Base-by-base conservation (phyloP, 2,888 invertebrate genomes). In the Dioctria rufipes region DNA sequence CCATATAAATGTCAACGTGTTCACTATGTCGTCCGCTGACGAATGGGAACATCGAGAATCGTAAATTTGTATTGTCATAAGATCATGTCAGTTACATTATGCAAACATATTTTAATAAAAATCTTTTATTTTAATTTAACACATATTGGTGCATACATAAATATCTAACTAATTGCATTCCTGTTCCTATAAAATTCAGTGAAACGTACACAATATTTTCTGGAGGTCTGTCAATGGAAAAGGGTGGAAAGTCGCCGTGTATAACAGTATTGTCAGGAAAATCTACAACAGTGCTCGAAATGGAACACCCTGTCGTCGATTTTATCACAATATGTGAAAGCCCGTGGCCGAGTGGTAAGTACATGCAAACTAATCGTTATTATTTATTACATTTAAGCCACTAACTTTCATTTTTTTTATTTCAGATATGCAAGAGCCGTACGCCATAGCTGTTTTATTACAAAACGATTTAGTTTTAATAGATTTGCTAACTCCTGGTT, bases 401-500 rank as follows among this genome's bases (percentile, higher is more conserved):
- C 25, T 25, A 25, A 25, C 25, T 25, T 0, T 25, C 25, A 0
- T 1, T 25, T 25, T 65, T 71, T 58, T 84, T 83, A 83, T 91
- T 91, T 60, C 91, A 97, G 98, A 98, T 89, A 94, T 96, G 89
- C 98, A 98, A 90, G 98, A 99, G 88, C 99, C 99, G 78, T 98
- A 96, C 90, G 98, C 98, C 87, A 96, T 99, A 88, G 97, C 98
- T 87, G 99, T 99, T 85, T 93, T 99, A 82, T 94, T 99, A 85
- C 97, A 98, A 91, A 97, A 97, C 91, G 99, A 99, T 91, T 92
- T 99, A 89, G 98, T 99, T 88, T 95, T 99, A 87, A 96, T 99
- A 89, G 99, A 99, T 91, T 93, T 99, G 87, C 94, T 95, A 88
- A 95, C 96, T 73, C 93, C 95, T 81, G 98, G 98, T 88, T 99